Evolutionary conservation across 2,797 vertebrate genomes (phyloP), one percentile per base, ranked within the genome.

Genomic region (Hyperoplus lanceolatus): DNA sequence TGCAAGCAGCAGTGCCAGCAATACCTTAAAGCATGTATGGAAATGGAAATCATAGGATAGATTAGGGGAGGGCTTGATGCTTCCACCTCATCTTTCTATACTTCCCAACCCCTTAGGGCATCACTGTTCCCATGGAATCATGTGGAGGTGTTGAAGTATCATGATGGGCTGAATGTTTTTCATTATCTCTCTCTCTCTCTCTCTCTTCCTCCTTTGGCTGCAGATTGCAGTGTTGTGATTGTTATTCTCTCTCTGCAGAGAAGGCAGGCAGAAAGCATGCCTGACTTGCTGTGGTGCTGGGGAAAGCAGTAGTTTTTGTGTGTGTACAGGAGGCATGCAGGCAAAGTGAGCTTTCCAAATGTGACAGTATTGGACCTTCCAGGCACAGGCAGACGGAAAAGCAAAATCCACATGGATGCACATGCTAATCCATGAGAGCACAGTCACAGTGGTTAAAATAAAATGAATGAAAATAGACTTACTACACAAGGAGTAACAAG

Each of bases 311-410:
- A 43, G 66, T 62, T 82, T 81, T 64, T 69, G 39, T 77, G 45
- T 79, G 77, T 21, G 64, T 77, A 86, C 81, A 76, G 75, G 78
- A 79, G 59, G 66, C 55, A 69, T 57, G 74, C 73, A 69, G 60
- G 74, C 73, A 80, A 84, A 87, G 69, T 88, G 85, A 89, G 66
- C 64, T 60, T 70, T 82, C 63, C 74, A 48, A 87, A 81, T 84
- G 82, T 90, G 90, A 91, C 86, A 83, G 78, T 70, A 9, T 70
- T 59, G 75, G 83, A 82, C 83, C 85, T 90, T 86, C 73, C 75
- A 81, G 85, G 87, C 83, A 85, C 68, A 73, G 71, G 61, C 57
- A 49, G 50, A 82, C 59, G 58, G 77, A 84, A 82, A 82, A 71
- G 58, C 42, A 71, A 74, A 80, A 74, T 83, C 57, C 75, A 75